A percentile compares a stretch with the other conserved stretches of the same genome.
Evolutionary conservation across 2,113 vertebrate species (phyloP).

Genomic region (Leucosticte australis): DNA sequence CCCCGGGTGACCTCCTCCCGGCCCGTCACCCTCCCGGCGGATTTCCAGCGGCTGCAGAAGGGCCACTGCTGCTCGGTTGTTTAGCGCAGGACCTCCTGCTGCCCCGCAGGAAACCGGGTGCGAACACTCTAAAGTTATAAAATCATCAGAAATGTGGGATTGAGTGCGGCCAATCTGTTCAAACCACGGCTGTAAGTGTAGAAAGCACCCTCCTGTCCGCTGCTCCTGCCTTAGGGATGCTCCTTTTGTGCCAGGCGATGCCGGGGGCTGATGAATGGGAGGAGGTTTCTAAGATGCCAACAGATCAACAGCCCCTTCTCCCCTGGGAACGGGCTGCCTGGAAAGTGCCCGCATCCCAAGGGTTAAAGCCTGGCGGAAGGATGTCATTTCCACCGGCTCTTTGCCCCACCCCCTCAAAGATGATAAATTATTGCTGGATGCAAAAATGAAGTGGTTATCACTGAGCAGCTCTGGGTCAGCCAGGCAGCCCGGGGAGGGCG

Average conservation of each 20-base stretch:
- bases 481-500: neutral
- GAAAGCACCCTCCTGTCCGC: rapidly evolving
- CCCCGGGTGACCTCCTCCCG: neutral
- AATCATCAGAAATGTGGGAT: neutral
- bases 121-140: rapidly evolving
- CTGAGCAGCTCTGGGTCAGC: neutral
- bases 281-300: neutral
- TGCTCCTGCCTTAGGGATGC: neutral
- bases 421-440: constrained; percentile 14
- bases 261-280: neutral
- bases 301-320: neutral
- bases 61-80: neutral
- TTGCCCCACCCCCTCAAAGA: constrained; percentile 14
- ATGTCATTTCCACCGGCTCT: constrained; percentile 26
- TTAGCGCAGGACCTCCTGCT: neutral
- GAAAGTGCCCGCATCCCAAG: constrained; percentile 8
- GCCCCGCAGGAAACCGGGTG: neutral
- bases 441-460: constrained; percentile 12
- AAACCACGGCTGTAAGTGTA: rapidly evolving
- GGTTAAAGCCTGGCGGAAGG: constrained; percentile 53
- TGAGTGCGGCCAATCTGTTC: neutral
- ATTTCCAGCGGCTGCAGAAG: neutral
- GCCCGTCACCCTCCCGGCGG: neutral
- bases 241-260: neutral
- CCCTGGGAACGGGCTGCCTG: neutral